Evolutionary conservation across 2,888 invertebrate genomes (phyloP).

Genomic region (Clistopyga incitator): DNA sequence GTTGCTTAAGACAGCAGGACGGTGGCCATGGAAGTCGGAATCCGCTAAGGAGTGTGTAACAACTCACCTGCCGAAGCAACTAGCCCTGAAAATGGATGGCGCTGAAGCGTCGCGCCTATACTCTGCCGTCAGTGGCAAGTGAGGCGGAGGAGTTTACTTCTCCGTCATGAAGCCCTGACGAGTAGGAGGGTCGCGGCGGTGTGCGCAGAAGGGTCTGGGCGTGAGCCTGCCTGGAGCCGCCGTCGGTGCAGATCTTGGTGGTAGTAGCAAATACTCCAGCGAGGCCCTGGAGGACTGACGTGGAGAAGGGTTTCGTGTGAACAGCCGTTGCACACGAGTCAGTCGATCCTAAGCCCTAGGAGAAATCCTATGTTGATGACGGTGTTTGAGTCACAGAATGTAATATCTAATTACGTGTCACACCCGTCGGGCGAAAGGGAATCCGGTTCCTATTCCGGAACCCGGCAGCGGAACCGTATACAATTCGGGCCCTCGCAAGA

Average conservation of each 20-base stretch:
- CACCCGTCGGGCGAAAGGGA: no score
- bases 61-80: constrained; percentile 87
- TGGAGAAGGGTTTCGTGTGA: no score
- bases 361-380: no score
- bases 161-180: constrained; percentile 29
- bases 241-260: constrained; percentile 85
- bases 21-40: constrained; percentile 91
- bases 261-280: constrained; percentile 87
- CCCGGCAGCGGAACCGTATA: no score
- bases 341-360: no score
- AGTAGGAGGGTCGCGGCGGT: constrained; percentile 80
- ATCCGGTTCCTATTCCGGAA: no score
- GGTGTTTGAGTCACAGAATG: no score
- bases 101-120: constrained; percentile 86
- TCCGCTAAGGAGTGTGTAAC: constrained; percentile 85
- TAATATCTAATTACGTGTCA: no score
- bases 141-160: no score
- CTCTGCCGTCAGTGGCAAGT: constrained; percentile 82
- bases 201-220: constrained; percentile 80
- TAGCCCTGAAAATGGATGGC: constrained; percentile 89
- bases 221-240: constrained; percentile 83
- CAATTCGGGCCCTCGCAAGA: no score
- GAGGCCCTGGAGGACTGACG: no score
- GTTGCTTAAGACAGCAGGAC: constrained; percentile 89
- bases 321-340: no score